Conservation (phyloP, 1,140 invertebrate genomes). For the Drosophila biarmipes region DNA sequence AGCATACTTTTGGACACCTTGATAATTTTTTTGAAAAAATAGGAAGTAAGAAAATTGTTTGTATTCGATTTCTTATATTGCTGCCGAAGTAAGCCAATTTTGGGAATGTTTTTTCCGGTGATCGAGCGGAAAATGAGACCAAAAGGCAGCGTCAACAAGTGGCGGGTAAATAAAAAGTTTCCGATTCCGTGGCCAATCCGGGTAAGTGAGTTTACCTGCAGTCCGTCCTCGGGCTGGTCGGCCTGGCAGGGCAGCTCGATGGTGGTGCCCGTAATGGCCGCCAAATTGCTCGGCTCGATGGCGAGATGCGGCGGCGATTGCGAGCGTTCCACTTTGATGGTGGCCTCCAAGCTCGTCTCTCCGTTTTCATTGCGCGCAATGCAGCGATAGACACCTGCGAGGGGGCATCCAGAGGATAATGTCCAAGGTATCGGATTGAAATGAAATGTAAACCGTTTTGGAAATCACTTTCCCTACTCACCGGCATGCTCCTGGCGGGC, state of each 20-base stretch:
- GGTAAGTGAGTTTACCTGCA: constrained; percentile 85
- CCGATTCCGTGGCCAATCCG: constrained; percentile 4
- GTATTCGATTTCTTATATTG: neutral
- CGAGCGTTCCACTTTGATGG: constrained; percentile 87
- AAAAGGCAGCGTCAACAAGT: constrained; percentile 63
- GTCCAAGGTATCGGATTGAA: constrained; percentile 5
- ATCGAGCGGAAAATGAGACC: neutral
- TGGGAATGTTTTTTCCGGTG: neutral
- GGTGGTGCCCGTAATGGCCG: constrained; percentile 89
- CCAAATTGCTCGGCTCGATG: constrained; percentile 90
- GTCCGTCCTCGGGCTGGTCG: constrained; percentile 91
- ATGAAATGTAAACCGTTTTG: constrained; percentile 44
- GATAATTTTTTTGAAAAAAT: too few relatives aligned
- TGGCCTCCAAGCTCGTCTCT: constrained; percentile 88
- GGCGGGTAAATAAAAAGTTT: constrained; percentile 44
- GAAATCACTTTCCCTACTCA: constrained; percentile 58
- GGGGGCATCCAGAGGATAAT: neutral
- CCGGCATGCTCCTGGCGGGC: constrained; percentile 89
- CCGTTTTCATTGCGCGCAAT: constrained; percentile 91
- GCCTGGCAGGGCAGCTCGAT: constrained; percentile 93
- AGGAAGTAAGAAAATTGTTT: too few relatives aligned
- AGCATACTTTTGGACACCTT: too few relatives aligned
- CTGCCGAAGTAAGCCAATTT: neutral
- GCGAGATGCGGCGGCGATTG: constrained; percentile 87
- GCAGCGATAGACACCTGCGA: constrained; percentile 89